Evolutionary conservation across 1,140 invertebrate genomes (phyloP), one percentile per base, ranked within the genome.

Genomic region (Holotrichia oblita): DNA sequence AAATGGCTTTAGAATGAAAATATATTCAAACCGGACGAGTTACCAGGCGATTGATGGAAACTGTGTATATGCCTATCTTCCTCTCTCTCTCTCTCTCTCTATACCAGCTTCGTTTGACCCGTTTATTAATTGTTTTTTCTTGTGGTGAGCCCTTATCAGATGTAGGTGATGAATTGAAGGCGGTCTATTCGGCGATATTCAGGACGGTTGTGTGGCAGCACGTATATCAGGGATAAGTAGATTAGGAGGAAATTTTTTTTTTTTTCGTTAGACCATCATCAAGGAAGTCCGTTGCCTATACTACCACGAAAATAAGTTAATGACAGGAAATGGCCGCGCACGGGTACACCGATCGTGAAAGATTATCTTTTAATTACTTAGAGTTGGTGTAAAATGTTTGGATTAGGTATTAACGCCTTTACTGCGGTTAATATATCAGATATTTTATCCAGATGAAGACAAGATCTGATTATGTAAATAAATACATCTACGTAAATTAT

Each of bases 131-230:
- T 55, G 48, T 55, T 55, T 55, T 55, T 17, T 55, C 48, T 55
- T 55, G 48, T 55, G 48, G 48, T 17, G 48, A 55, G 48, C 48
- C 14, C 17, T 55, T 55, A 55, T 55, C 48, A 55, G 48, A 55
- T 55, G 48, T 55, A 55, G 48, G 48, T 55, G 48, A 55, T 55
- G 48, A 55, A 55, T 55, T 55, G 48, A 55, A 55, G 48, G 48
- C n/a, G 17, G 48, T 55, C 48, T 55, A 17, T 55, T 55, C 14
- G 48, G 14, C 6, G 48, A 14, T 17, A 17, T 17, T 55, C 48
- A 17, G 48, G 14, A 55, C 48, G 48, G 48, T 48, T 48, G 10
- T 10, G 44, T 55, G n/a, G 48, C 17, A 17, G 48, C 14, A 55
- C 48, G 48, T 17, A 17, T 55, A 55, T 55, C 17, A 55, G 14